A percentile compares a stretch with the other conserved stretches of the same genome.
These are phyloP conservation scores for Drosophila auraria DNA, from an alignment of 1,140 invertebrate genomes.

Conservation along the genomic window DNA sequence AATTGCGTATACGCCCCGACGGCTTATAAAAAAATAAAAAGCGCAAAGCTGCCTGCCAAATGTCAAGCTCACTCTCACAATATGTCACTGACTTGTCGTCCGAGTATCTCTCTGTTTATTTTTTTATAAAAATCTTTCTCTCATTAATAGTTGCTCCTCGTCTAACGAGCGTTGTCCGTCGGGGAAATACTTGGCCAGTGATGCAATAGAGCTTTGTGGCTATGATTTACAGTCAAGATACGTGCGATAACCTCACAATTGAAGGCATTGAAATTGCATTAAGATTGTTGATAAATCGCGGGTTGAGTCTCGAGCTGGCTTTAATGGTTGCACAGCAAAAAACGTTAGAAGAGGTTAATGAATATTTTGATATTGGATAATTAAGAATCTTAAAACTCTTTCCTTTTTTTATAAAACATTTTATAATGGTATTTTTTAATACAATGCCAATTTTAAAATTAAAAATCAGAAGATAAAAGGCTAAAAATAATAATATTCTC, in stretches of 20 bases:
- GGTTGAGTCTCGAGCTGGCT: constrained; percentile 2
- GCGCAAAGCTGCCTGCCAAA: constrained; percentile 41
- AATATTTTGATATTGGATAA: background rate
- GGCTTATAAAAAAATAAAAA: constrained; percentile 16
- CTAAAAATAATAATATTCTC: too few species aligned
- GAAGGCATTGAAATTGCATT: constrained; percentile 66
- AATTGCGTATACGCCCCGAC: constrained; percentile 70
- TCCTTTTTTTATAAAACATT: too few species aligned
- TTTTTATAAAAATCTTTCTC: constrained; percentile 18
- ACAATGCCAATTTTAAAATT: too few species aligned
- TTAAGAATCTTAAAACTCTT: background rate
- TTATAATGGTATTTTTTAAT: too few species aligned
- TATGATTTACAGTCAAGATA: constrained; percentile 71
- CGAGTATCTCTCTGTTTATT: constrained; percentile 7
- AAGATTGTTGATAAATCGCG: constrained; percentile 60
- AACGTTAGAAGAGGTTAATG: too few species aligned
- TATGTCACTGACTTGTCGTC: constrained; percentile 38
- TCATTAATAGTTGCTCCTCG: constrained; percentile 43
- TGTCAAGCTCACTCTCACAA: constrained; percentile 52
- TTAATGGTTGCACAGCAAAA: constrained; percentile 13
- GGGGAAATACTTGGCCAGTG: constrained; percentile 61
- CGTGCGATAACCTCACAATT: constrained; percentile 55
- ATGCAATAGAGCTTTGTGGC: constrained; percentile 60
- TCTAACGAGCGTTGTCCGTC: constrained; percentile 26
- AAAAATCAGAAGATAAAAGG: too few species aligned